Conservation (phyloP, 2,797 vertebrate genomes). For the Odontamblyopus lacepedii region DNA sequence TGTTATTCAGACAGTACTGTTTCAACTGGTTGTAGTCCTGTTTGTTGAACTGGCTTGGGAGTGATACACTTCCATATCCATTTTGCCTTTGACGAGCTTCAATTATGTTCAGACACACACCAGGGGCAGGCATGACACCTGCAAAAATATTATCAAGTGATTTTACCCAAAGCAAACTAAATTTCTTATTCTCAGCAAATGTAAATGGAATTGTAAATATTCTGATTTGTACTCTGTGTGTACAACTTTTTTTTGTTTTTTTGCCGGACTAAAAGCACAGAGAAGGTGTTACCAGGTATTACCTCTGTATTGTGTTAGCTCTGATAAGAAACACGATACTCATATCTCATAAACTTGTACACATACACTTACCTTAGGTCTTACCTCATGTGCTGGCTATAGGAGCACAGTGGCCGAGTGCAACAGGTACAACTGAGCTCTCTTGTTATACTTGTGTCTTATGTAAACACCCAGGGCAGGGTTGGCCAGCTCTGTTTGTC, state of each 20-base stretch:
- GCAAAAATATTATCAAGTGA: neutral
- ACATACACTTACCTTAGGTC: neutral
- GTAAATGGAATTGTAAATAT: neutral
- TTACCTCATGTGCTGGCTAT: neutral
- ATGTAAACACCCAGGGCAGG: neutral
- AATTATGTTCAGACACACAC: constrained; percentile 69
- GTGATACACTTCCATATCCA: constrained; percentile 53
- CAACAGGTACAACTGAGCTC: neutral
- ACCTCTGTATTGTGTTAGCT: neutral
- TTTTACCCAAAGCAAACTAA: neutral
- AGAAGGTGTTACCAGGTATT: neutral
- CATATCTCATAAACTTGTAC: too few relatives aligned
- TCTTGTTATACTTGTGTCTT: neutral
- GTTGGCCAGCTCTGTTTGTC: neutral
- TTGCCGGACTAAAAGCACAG: neutral
- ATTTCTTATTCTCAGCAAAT: neutral
- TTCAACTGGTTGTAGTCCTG: constrained; percentile 70
- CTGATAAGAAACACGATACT: neutral
- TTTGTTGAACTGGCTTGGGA: constrained; percentile 60
- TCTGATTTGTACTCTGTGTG: neutral
- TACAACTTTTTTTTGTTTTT: neutral
- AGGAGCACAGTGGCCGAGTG: neutral
- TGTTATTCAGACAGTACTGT: constrained; percentile 38
- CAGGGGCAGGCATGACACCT: constrained; percentile 64
- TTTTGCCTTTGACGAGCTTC: constrained; percentile 55